Percentiles rank a stretch among this genome's conserved stretches.
Evolutionary conservation across 2,113 vertebrate genomes (phyloP).

Genomic region (Brachionichthys hirsutus): DNA sequence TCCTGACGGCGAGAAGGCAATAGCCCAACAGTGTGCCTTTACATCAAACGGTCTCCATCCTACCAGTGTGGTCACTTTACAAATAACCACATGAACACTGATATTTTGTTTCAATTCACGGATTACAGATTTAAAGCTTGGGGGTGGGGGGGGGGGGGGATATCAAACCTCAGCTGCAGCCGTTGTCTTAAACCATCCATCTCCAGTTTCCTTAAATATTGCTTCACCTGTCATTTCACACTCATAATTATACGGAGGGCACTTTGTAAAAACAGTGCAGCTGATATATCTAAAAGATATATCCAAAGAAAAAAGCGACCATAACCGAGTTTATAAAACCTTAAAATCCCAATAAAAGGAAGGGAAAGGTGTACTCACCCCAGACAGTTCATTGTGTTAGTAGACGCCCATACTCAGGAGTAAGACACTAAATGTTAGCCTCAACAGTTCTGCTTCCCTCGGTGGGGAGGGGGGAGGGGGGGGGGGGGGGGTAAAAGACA

Average conservation of each 20-base stretch:
- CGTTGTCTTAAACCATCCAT: neutral
- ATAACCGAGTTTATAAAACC: neutral
- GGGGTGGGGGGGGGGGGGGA: no score
- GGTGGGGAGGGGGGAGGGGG: conserved; percentile 8
- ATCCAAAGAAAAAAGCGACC: neutral
- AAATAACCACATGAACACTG: neutral
- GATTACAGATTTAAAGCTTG: neutral
- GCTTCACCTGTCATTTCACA: conserved; percentile 5
- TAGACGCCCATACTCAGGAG: conserved; percentile 55
- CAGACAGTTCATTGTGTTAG: conserved; percentile 84
- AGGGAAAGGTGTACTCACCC: conserved; percentile 79
- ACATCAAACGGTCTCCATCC: neutral
- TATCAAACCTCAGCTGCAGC: conserved; percentile 1
- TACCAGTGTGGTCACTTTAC: neutral
- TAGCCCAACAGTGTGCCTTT: neutral
- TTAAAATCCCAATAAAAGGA: neutral
- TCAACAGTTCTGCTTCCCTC: conserved; percentile 17
- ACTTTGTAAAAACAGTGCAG: conserved; percentile 2
- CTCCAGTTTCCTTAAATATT: conserved; percentile 8
- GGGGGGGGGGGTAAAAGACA: conserved; percentile 19
- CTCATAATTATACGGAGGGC: conserved; percentile 2
- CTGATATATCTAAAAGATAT: neutral
- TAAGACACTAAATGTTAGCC: conserved; percentile 15
- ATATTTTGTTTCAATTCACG: neutral
- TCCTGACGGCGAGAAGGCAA: conserved; percentile 13